Percentiles rank a stretch among this genome's conserved stretches.
These are phyloP conservation scores for Melitaea cinxia DNA, from an alignment of 1,140 invertebrate genomes.

Conservation along the genomic window DNA sequence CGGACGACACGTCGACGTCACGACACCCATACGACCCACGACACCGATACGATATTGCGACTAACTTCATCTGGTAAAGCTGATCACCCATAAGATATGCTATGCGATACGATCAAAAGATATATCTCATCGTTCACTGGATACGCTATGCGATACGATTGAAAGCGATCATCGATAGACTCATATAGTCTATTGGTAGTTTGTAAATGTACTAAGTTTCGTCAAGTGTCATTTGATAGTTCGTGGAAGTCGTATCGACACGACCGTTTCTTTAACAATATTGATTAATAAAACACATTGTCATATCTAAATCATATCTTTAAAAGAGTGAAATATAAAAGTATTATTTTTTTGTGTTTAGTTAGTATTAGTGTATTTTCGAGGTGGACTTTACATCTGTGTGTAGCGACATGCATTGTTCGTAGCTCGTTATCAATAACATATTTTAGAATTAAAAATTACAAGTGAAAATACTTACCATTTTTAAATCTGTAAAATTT, in stretches of 20 bases:
- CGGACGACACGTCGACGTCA: constrained; percentile 72
- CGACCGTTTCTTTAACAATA: background rate
- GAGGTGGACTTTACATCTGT: constrained; percentile 2
- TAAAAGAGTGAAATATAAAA: constrained; percentile 51
- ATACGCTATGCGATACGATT: background rate
- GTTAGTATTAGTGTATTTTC: constrained; percentile 27
- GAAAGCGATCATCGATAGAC: too few species aligned
- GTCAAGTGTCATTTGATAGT: background rate
- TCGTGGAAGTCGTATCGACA: background rate
- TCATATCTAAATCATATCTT: constrained; percentile 35
- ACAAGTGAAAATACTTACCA: too few species aligned
- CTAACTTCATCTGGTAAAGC: constrained; percentile 34
- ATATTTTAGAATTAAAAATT: too few species aligned
- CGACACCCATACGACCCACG: constrained; percentile 69
- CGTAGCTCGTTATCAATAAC: background rate
- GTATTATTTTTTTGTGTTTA: constrained; percentile 60
- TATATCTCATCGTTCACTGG: background rate
- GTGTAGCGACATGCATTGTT: background rate
- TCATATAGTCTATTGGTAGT: too few species aligned
- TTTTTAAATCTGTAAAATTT: too few species aligned
- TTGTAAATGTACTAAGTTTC: background rate
- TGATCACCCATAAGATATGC: background rate
- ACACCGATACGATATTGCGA: constrained; percentile 64
- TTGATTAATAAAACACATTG: constrained; percentile 5
- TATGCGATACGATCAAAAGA: background rate